Base-by-base conservation (phyloP, 1,140 invertebrate genomes). In the Polypedilum pembai region DNA sequence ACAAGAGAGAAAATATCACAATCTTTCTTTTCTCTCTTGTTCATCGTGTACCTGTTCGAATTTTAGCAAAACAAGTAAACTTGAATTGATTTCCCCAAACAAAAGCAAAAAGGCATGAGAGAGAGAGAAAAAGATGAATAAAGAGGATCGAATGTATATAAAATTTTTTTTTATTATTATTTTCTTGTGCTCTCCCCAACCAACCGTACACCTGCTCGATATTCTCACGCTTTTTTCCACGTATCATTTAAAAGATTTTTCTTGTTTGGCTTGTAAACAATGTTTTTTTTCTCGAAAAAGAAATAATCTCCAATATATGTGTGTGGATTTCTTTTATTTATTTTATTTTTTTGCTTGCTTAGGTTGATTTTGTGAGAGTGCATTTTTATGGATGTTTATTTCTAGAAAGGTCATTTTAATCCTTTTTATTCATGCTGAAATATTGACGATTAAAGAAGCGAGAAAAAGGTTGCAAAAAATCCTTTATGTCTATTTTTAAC, bases 221-320 rank as follows among this genome's bases (percentile, higher is more conserved):
- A 56, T 56, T 56, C 45, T 56, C 45, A 56, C 45, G 45, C 45
- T 56, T 56, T 56, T 45, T 56, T 56, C 45, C 45, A 56, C 45
- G 45, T 56, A 56, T 56, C 45, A 56, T n/a, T 56, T 56, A 56
- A 56, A 56, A 56, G 45, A 56, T 56, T 56, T 56, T 56, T 56
- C 45, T 56, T 56, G 45, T 56, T 56, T 56, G 45, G 45, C 45
- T 56, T 56, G 45, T 56, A 56, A 56, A 56, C 45, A 56, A 56
- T 56, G 15, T 56, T 56, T 56, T 45, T 45, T 45, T 45, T 45
- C 8, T 45, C n/a, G n/a, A n/a, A n/a, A n/a, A n/a, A n/a, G 24
- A 33, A 33, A n/a, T n/a, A n/a, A 33, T 33, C 24, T 33, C 24
- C 24, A 33, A 33, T 33, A 33, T 33, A 33, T 33, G 24, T 33